These are phyloP conservation scores for Sylvia atricapilla DNA, from an alignment of 2,113 vertebrate genomes.

Conservation along the genomic window DNA sequence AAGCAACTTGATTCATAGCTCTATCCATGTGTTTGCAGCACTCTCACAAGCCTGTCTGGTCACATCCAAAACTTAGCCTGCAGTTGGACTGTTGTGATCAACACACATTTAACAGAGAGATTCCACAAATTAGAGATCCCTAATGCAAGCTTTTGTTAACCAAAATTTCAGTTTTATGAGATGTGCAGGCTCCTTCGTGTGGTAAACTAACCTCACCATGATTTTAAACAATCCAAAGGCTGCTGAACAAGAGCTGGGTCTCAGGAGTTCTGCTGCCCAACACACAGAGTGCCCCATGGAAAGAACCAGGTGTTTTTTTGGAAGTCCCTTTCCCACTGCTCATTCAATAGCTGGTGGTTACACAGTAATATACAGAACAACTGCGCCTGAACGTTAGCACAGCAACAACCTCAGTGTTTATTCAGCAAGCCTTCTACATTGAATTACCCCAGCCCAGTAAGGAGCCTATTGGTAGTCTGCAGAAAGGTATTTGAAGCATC, in stretches of 20 bases:
- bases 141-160: background rate
- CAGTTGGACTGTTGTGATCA: background rate
- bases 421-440: background rate
- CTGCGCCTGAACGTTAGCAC: background rate
- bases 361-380: background rate
- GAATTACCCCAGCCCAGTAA: background rate
- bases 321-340: background rate
- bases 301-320: background rate
- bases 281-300: fast-evolving
- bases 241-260: background rate
- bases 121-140: background rate
- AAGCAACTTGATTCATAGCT: background rate
- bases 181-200: background rate
- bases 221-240: background rate
- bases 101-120: background rate
- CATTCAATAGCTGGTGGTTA: background rate
- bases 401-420: background rate
- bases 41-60: background rate
- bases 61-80: background rate
- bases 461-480: background rate
- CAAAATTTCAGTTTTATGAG: background rate
- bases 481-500: conserved; percentile 18
- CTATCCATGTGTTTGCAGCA: background rate
- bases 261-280: background rate
- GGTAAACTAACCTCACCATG: background rate